Base-by-base conservation (phyloP, 2,888 invertebrate species). In the Tinea pellionella region DNA sequence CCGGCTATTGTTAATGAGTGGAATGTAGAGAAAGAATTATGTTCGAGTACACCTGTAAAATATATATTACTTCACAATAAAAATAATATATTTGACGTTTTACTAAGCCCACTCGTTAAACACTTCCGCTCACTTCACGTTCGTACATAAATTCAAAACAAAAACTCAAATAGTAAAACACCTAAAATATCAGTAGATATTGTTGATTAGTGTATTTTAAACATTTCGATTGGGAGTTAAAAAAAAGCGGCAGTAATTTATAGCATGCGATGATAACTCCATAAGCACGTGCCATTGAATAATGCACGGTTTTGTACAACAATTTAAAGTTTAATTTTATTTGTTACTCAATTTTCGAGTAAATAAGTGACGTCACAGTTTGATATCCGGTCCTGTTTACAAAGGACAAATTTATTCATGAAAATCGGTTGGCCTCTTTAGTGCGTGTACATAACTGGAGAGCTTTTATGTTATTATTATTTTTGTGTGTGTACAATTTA, bases 341-440 rank as follows among this genome's bases (percentile, higher is more conserved):
- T 37, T 37, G 37, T 37, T n/a, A 37, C 2, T 37, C 37, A 37
- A 37, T 47, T 47, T 47, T 55, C 55, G 19, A 24, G 55, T 47
- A 47, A 18, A 47, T 47, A 47, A 47, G 16, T 55, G 55, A 55
- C 29, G 55, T 55, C 55, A 55, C n/a, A 16, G 15, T 18, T 55
- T 55, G 55, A 55, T 55, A 55, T 55, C 55, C 55, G 55, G 2
- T 12, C 19, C 12, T 55, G 55, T 55, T 55, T 55, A 55, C 55
- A 55, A 55, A 55, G 55, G 55, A 55, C 55, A 55, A 55, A 55
- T 55, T 55, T 55, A 55, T 55, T 55, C 55, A 55, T 55, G 55
- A 55, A n/a, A 55, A 55, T 55, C 55, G 55, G 55, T 55, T 55
- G 19, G 29, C 55, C 55, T 55, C 55, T 47, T 47, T 16, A 55